Base-by-base conservation (phyloP, 2,113 vertebrate genomes). In the Hucho hucho region DNA sequence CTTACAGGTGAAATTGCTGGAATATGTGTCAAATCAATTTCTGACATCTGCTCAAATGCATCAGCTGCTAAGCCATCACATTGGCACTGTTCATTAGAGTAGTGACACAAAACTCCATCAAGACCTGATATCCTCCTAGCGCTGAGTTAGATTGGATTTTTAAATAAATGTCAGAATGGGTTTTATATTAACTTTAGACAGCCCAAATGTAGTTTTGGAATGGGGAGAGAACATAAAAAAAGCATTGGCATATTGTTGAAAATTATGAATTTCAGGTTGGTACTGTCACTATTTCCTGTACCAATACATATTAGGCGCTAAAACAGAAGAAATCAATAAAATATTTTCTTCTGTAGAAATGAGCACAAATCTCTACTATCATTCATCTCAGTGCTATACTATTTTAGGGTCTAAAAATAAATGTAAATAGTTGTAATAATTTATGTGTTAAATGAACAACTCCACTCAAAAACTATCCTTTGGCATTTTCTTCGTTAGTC, bases 141-240 rank as follows among this genome's bases (percentile, higher is more conserved):
- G 90, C 93, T 92, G 86, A 69, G 81, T 79, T 83, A 93, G 91
- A 94, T 94, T 93, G 89, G 88, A 93, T 93, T 92, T 79, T 89
- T 88, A 89, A 91, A 93, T 90, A 92, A 11, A 43, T 43, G 37
- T 43, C 37, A 43, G 37, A 43, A 43, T 43, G 37, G 37, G 37
- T 43, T 43, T 43, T 43, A 43, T 43, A 43, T 43, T 43, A 43
- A 43, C 37, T 43, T 43, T 43, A 43, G 37, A 43, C 37, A 43
- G 37, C 37, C 37, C 37, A 43, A 43, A 43, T 43, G 37, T 11
- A 11, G 9, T 43, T 43, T 43, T 43, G 37, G 11, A 1, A 43
- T 43, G 37, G 0, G 37, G 37, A 11, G 37, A 11, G 37, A 43
- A 43, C 37, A 43, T 9, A 43, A 43, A 43, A 43, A 43, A 43